phyloP scores from a whole-genome alignment of 1,140 invertebrate genomes.

The Diplogasteroides magnus region DNA sequence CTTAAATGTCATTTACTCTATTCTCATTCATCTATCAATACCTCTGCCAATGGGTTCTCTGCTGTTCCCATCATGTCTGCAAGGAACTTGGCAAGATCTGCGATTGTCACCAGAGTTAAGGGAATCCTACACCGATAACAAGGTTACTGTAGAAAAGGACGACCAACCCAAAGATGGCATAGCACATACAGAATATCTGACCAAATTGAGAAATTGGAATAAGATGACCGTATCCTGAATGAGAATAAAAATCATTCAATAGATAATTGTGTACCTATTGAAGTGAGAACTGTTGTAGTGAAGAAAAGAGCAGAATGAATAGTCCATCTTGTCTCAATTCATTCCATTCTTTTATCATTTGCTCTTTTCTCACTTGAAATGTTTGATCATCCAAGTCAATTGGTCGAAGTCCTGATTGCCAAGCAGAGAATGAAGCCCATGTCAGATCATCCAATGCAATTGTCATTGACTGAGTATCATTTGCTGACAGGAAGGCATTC shows the following conservation, averaged over 20 bases:
- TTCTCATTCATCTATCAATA: no score
- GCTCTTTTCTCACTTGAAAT: no score
- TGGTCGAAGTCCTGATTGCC: conserved; percentile 10
- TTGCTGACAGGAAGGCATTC: conserved; percentile 1
- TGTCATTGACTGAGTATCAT: conserved; percentile 1
- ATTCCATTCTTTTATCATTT: conserved; percentile 8
- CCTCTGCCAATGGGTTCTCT: conserved; percentile 18
- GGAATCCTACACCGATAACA: conserved; percentile 22
- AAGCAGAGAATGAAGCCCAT: conserved; percentile 3
- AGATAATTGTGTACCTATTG: conserved; percentile 6
- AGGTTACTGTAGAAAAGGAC: no score
- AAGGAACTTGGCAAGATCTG: conserved; percentile 18
- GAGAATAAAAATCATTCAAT: neutral
- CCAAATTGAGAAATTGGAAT: conserved; percentile 17
- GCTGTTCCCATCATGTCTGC: conserved; percentile 9
- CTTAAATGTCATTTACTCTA: neutral
- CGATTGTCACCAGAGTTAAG: conserved; percentile 17
- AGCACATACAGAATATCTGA: conserved; percentile 22
- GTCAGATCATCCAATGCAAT: conserved; percentile 11
- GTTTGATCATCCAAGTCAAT: no score
- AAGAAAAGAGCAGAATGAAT: conserved; percentile 15
- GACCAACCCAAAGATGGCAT: conserved; percentile 21
- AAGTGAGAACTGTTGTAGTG: conserved; percentile 20
- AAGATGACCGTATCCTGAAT: conserved; percentile 18
- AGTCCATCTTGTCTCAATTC: conserved; percentile 13